Evolutionary conservation across 2,797 vertebrate genomes (phyloP), one percentile per base, ranked within the genome.

Genomic region (Bovichtus diacanthus): DNA sequence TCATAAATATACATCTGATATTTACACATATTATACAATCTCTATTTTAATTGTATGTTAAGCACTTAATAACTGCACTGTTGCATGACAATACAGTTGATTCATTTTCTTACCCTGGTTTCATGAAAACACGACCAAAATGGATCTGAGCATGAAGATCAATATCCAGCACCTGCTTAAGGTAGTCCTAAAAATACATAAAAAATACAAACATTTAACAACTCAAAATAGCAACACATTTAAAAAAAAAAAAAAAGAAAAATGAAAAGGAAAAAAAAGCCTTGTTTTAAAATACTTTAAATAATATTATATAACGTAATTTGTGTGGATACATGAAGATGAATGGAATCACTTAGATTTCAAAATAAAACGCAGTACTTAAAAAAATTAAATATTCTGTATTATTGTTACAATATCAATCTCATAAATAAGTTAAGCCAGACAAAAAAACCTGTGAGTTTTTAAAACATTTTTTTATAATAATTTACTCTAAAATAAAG

Each of bases 41-140:
- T 12, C 3, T 21, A 15, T 25, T 50, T 23, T 2, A 21, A 19
- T 9, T n/a, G 2, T 11, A 31, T 54, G 27, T 31, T 15, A 11
- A 72, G 1, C 6, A 39, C 9, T 18, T 16, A 3, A 15, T 34
- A 34, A 47, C 4, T 50, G 12, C 12, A 6, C 1, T 43, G 51
- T 11, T 55, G 21, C 13, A 41, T 36, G 23, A 15, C 18, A 63
- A 58, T 49, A 16, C 74, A 76, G 16, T 6, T 0, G 18, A 21
- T 29, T 60, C 1, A 31, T 53, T 69, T 65, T 51, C 82, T 87
- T 67, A 94, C 93, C 93, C 98, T 94, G 98, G 98, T 95, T 99
- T 99, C 98, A 99, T 99, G 92, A 99, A 99, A 93, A 99, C 98
- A 84, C 98, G 96, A 88, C 98, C 98, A 93, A 99, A 99, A 91